Conservation (phyloP, 2,113 vertebrate genomes). For the Microcebus murinus region DNA sequence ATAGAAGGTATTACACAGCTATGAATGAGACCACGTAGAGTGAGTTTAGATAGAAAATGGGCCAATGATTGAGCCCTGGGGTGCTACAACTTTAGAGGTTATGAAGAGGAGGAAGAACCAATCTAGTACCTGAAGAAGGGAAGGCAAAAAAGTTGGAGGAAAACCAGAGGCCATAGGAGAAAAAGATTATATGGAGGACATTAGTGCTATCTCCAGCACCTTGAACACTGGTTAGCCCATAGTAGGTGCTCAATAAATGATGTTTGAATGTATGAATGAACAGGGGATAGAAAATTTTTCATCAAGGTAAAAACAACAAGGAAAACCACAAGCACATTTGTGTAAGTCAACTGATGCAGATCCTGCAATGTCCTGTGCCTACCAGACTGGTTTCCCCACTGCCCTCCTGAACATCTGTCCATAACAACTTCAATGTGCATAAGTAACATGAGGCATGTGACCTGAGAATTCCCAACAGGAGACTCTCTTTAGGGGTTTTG, state of each 20-base stretch:
- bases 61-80: background rate
- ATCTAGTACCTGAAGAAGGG: background rate
- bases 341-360: background rate
- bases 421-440: background rate
- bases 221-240: background rate
- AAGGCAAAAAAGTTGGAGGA: background rate
- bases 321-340: background rate
- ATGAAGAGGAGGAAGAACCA: background rate
- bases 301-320: background rate
- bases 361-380: background rate
- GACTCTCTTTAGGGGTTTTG: background rate
- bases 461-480: background rate
- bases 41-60: background rate
- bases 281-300: background rate
- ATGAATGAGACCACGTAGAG: background rate
- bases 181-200: background rate
- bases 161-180: background rate
- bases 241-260: background rate
- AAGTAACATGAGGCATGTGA: background rate
- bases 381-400: background rate
- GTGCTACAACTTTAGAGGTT: background rate
- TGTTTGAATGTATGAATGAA: slow-evolving; percentile 6
- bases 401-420: background rate
- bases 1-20: background rate
- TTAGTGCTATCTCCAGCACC: background rate